These are phyloP conservation scores for Eupithecia pulchellata DNA, from an alignment of 2,888 invertebrate genomes.

Conservation along the genomic window DNA sequence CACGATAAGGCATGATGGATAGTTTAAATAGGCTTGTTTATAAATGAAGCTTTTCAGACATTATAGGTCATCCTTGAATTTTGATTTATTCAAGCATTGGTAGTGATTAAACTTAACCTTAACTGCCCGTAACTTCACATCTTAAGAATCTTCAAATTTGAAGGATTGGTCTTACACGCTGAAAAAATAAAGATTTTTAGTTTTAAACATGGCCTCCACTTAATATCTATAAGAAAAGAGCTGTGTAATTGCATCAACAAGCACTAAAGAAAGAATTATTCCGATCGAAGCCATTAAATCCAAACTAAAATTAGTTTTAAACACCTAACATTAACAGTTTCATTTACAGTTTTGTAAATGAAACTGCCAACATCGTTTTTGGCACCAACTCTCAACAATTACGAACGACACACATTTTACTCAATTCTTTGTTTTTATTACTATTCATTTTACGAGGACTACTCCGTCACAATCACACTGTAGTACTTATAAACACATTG, in stretches of 20 bases:
- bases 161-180: not conserved
- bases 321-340: not conserved
- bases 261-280: not conserved
- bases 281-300: not conserved
- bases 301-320: not conserved
- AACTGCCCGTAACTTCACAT: not conserved
- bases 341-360: not conserved
- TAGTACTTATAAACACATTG: not conserved
- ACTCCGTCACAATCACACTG: not conserved
- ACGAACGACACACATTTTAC: not conserved
- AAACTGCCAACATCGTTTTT: conserved; percentile 7
- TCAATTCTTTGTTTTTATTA: no score
- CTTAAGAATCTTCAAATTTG: not conserved
- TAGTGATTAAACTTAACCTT: no score
- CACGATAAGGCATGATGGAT: conserved; percentile 25
- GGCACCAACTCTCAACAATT: not conserved
- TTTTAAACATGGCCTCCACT: not conserved
- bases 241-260: not conserved
- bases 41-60: conserved; percentile 3
- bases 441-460: not conserved
- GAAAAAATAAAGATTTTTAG: not conserved
- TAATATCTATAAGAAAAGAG: not conserved
- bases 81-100: not conserved
- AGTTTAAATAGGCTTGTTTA: conserved; percentile 5
- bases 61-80: not conserved